These are phyloP conservation scores for Drosophila sproati DNA, from an alignment of 1,140 invertebrate species.

Conservation along the genomic window DNA sequence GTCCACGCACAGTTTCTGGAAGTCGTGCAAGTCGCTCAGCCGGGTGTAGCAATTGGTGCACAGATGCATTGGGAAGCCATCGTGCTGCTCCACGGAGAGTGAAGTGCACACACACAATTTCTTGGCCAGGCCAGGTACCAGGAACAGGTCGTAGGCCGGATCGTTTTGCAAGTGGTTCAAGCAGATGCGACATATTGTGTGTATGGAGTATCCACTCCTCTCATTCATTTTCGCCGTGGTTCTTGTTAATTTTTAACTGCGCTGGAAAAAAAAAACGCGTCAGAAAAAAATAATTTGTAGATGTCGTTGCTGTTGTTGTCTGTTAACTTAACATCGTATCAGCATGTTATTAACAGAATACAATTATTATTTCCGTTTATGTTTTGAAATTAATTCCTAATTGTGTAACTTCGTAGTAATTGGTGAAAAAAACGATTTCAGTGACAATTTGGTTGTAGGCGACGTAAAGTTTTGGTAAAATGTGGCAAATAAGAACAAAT, in stretches of 20 bases:
- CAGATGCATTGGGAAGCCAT: constrained; percentile 74
- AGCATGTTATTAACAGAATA: constrained; percentile 11
- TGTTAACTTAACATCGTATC: constrained; percentile 21
- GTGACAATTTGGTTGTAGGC: background rate
- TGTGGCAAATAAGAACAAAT: background rate
- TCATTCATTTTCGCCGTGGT: constrained; percentile 48
- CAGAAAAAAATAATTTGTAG: constrained; percentile 2
- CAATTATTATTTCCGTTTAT: background rate
- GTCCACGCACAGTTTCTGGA: constrained; percentile 75
- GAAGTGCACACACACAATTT: constrained; percentile 75
- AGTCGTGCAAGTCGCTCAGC: constrained; percentile 75
- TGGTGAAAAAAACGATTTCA: background rate
- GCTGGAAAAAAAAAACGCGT: background rate
- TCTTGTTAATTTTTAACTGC: constrained; percentile 22
- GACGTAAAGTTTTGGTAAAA: background rate
- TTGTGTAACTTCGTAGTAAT: too few species aligned
- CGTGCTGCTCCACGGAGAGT: constrained; percentile 69
- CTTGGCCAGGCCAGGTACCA: constrained; percentile 73
- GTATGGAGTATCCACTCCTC: constrained; percentile 61
- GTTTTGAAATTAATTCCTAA: background rate
- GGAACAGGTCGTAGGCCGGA: constrained; percentile 68
- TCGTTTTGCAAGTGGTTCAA: constrained; percentile 65
- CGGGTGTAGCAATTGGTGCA: constrained; percentile 63
- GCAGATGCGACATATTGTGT: constrained; percentile 79
- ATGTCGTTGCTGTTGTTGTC: constrained; percentile 21